These are phyloP conservation scores for Emydocephalus ijimae DNA, from an alignment of 2,113 vertebrate genomes.

Conservation along the genomic window DNA sequence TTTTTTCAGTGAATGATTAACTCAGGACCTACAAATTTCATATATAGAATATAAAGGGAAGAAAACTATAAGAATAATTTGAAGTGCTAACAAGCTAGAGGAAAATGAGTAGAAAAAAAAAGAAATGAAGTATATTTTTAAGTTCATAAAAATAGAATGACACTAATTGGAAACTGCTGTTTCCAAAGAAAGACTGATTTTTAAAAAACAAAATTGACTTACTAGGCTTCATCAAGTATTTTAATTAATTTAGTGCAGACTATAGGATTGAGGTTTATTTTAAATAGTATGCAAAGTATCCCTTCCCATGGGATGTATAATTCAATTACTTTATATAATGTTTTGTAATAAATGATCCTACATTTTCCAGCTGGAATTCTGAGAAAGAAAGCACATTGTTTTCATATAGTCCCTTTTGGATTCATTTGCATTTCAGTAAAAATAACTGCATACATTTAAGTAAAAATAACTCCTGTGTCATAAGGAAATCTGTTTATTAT, in stretches of 20 bases:
- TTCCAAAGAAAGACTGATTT: constrained; percentile 28
- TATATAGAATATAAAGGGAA: constrained; percentile 27
- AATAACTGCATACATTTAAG: constrained; percentile 32
- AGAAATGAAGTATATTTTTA: constrained; percentile 5
- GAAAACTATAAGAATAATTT: neutral
- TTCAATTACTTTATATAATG: constrained; percentile 71
- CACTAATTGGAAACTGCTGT: constrained; percentile 38
- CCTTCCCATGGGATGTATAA: constrained; percentile 64
- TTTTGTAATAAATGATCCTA: constrained; percentile 66
- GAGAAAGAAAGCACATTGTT: constrained; percentile 49
- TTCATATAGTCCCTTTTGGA: constrained; percentile 40
- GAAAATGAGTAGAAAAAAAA: constrained; percentile 14
- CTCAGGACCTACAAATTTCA: constrained; percentile 24
- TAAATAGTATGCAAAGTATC: constrained; percentile 58
- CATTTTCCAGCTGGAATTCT: constrained; percentile 27
- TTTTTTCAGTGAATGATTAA: constrained; percentile 4
- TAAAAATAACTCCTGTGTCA: neutral
- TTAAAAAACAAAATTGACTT: constrained; percentile 39
- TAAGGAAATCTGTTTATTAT: neutral
- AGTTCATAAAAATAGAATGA: constrained; percentile 42
- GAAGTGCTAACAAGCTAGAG: neutral
- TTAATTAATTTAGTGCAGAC: constrained; percentile 61
- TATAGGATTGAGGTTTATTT: constrained; percentile 56
- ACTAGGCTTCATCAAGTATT: constrained; percentile 46
- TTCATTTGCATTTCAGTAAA: constrained; percentile 57